phyloP scores from a whole-genome alignment of 2,888 invertebrate genomes.

The Lutraria lutraria region DNA sequence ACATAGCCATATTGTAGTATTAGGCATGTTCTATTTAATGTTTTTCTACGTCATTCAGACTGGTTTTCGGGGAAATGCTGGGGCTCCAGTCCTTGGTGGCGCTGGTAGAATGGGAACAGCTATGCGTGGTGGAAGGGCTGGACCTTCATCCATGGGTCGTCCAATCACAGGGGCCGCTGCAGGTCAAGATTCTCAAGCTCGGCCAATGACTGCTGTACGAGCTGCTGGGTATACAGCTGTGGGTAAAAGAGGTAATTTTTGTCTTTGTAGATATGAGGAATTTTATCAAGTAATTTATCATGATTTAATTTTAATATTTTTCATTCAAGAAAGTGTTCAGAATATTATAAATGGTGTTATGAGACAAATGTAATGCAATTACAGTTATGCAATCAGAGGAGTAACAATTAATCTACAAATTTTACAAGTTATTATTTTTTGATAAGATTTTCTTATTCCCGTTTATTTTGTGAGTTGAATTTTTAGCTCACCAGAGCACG shows the following conservation, averaged over 20 bases:
- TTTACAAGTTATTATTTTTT: too few species aligned
- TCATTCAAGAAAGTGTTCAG: too few species aligned
- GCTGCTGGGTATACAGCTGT: constrained; percentile 98
- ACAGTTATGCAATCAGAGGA: too few species aligned
- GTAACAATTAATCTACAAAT: too few species aligned
- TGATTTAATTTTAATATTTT: too few species aligned
- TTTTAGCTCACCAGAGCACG: too few species aligned
- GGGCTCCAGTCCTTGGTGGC: constrained; percentile 63
- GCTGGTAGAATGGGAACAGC: constrained; percentile 74
- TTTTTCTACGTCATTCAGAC: constrained; percentile 36
- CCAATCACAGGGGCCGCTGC: constrained; percentile 82
- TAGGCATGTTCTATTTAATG: background rate
- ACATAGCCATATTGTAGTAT: background rate
- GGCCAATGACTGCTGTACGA: constrained; percentile 98
- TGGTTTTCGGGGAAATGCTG: constrained; percentile 60
- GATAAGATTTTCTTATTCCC: too few species aligned
- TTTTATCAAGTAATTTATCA: too few species aligned
- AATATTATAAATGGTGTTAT: too few species aligned
- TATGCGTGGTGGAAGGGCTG: constrained; percentile 75
- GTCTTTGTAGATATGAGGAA: background rate
- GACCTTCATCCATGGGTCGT: constrained; percentile 85
- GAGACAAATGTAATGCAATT: too few species aligned
- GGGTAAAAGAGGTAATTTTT: constrained; percentile 87
- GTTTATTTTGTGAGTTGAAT: too few species aligned
- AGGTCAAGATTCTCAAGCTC: constrained; percentile 85